phyloP scores from a whole-genome alignment of 2,113 vertebrate species.

The Otocyon megalotis region DNA sequence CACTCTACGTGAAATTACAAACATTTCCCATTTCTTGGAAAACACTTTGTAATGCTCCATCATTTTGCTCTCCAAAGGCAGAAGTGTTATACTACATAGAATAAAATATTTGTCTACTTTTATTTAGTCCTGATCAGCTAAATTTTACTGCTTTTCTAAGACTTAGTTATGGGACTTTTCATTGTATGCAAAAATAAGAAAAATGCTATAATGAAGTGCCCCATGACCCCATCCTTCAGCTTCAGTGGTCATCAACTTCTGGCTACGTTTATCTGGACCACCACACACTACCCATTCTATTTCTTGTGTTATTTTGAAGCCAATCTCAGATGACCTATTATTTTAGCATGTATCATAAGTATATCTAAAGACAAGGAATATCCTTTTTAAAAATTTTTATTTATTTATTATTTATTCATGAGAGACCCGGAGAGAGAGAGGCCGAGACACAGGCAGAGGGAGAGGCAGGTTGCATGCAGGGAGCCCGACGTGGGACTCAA shows the following conservation, averaged over 20 bases:
- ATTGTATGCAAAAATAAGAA: background rate
- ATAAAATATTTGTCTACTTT: slow-evolving; percentile 4
- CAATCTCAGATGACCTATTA: background rate
- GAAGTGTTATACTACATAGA: background rate
- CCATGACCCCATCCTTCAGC: background rate
- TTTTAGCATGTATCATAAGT: background rate
- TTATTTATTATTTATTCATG: too few relatives aligned
- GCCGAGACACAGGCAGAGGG: too few relatives aligned
- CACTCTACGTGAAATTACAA: background rate
- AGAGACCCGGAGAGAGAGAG: too few relatives aligned
- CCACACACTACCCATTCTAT: background rate
- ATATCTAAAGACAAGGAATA: background rate
- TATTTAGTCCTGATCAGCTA: background rate
- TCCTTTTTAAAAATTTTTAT: background rate
- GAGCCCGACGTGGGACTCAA: too few relatives aligned
- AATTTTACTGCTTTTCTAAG: background rate
- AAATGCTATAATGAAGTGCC: background rate
- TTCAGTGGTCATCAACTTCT: background rate
- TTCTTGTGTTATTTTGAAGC: background rate
- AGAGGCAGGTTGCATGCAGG: too few relatives aligned
- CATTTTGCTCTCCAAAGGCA: background rate
- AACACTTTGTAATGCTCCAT: background rate
- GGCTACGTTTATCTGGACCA: background rate
- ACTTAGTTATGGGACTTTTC: background rate
- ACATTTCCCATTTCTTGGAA: slow-evolving; percentile 17